Percentiles rank a stretch among this genome's conserved stretches.
phyloP scores from a whole-genome alignment of 1,140 invertebrate genomes.

The Acyrthosiphon pisum region DNA sequence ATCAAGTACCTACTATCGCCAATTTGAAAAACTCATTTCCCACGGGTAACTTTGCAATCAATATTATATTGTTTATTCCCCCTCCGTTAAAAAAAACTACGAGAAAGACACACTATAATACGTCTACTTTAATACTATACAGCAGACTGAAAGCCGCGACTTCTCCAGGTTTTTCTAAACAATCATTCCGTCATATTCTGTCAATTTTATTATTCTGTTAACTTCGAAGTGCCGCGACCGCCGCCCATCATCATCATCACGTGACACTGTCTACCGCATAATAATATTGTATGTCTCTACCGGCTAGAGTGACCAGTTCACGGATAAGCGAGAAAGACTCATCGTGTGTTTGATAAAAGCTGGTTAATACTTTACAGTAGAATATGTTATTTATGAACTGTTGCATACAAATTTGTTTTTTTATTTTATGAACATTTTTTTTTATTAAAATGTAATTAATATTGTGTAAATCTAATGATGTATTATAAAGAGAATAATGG shows the following conservation, averaged over 20 bases:
- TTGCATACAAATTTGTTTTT: background rate
- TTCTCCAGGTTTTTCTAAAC: no score
- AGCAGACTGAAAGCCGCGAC: background rate
- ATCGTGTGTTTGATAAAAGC: background rate
- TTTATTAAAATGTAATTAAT: no score
- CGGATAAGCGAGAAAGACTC: background rate
- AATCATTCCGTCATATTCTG: no score
- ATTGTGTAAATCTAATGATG: background rate
- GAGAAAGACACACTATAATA: background rate
- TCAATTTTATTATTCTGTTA: no score
- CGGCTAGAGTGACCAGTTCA: slow-evolving; percentile 1
- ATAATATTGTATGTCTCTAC: background rate
- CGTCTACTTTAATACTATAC: background rate
- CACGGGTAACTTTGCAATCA: background rate
- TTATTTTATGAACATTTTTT: background rate
- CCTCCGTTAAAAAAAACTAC: background rate
- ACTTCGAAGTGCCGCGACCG: no score
- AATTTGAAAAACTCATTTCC: background rate
- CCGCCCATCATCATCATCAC: background rate
- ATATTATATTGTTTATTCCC: background rate
- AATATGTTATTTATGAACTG: background rate
- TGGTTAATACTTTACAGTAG: background rate
- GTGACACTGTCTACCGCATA: background rate
- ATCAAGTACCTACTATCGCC: no score
- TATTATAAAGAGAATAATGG: background rate